Evolutionary conservation across 2,888 invertebrate species (phyloP).

Genomic region (Tetragnatha montana): DNA sequence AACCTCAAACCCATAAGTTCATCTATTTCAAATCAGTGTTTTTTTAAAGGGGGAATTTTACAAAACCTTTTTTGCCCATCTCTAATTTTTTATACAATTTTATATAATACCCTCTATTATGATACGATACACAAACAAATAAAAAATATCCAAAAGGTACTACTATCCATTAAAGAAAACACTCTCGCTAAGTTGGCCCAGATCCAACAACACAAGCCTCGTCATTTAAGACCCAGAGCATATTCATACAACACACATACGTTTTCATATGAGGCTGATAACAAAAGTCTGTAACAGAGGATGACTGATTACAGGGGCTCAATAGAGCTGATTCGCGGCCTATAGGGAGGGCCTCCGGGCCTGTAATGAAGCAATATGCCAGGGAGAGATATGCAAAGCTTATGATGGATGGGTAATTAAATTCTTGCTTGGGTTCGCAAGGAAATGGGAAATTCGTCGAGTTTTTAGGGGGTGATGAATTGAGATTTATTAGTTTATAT

Average conservation of each 20-base stretch:
- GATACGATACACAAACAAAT: too few species aligned
- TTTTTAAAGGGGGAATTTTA: too few species aligned
- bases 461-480: too few species aligned
- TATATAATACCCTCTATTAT: too few species aligned
- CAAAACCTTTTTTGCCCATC: too few species aligned
- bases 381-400: not conserved
- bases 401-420: not conserved
- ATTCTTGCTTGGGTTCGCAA: not conserved
- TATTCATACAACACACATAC: not conserved
- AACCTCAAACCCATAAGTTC: too few species aligned
- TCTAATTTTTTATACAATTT: too few species aligned
- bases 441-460: too few species aligned
- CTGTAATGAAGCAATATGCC: not conserved
- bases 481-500: too few species aligned
- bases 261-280: not conserved
- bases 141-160: not conserved
- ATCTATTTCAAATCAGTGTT: too few species aligned
- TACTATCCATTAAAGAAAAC: not conserved
- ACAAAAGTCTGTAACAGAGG: not conserved
- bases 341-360: not conserved
- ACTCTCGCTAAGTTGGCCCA: not conserved
- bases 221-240: not conserved
- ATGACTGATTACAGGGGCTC: conserved; percentile 19
- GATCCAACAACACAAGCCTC: not conserved
- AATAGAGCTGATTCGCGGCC: not conserved